Conservation (phyloP, 2,888 invertebrate species). For the Alloplasta piceator region DNA sequence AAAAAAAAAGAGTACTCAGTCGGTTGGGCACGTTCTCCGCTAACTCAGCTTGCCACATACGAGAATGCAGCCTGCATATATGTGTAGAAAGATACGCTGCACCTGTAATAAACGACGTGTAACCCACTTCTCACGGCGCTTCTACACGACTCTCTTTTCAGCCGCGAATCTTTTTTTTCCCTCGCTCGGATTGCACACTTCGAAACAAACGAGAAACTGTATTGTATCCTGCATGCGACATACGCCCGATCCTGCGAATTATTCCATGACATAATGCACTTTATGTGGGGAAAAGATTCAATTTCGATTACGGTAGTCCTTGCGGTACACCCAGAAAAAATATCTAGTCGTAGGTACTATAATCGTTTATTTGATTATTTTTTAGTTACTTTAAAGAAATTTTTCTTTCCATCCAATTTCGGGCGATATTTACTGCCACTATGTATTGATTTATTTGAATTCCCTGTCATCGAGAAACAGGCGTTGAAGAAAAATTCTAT, state of each 20-base stretch:
- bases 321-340: no score
- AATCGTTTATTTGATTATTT: no score
- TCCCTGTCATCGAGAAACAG: no score
- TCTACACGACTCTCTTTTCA: constrained; percentile 62
- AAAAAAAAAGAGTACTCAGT: constrained; percentile 11
- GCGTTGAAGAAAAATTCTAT: no score
- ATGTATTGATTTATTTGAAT: no score
- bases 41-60: constrained; percentile 60
- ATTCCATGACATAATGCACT: constrained; percentile 41
- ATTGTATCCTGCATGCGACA: constrained; percentile 60
- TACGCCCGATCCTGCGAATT: constrained; percentile 28
- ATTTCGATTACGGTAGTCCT: no score
- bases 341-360: no score
- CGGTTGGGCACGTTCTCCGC: constrained; percentile 51
- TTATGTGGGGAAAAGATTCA: no score
- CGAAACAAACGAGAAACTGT: constrained; percentile 28
- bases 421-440: no score
- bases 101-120: constrained; percentile 67
- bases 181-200: constrained; percentile 16
- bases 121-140: constrained; percentile 75
- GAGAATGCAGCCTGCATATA: constrained; percentile 34
- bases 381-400: no score
- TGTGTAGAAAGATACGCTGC: no score
- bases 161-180: constrained; percentile 64
- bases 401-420: no score